Percentiles rank a stretch among this genome's conserved stretches.
These are phyloP conservation scores for Sceloporus tristichus DNA, from an alignment of 2,113 vertebrate genomes.

Conservation along the genomic window DNA sequence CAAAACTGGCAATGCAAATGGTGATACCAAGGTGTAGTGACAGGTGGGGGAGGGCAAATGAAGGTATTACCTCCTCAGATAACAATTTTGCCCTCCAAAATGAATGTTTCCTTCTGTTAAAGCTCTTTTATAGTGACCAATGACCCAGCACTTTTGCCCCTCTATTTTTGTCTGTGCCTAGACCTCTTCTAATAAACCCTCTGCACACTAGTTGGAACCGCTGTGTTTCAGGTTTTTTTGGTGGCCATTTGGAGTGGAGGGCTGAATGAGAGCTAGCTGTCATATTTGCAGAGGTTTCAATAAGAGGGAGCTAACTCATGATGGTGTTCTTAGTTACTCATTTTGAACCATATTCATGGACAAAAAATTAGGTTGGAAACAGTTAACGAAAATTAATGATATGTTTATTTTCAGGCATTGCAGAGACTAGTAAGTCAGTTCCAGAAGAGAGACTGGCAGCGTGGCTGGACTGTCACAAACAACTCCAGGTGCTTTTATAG, in stretches of 20 bases:
- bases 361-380: not conserved
- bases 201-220: not conserved
- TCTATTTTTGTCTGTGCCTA: too few relatives aligned
- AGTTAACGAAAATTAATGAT: not conserved
- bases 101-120: too few relatives aligned
- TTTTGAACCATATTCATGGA: not conserved
- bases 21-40: not conserved
- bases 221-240: not conserved
- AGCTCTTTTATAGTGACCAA: not conserved
- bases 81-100: too few relatives aligned
- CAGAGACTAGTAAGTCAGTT: slow-evolving; percentile 88
- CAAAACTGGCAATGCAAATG: not conserved
- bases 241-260: not conserved
- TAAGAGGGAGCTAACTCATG: not conserved
- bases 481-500: slow-evolving; percentile 70
- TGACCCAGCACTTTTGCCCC: not conserved
- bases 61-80: too few relatives aligned
- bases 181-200: too few relatives aligned
- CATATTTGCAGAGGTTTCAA: not conserved
- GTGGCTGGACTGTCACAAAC: slow-evolving; percentile 76
- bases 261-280: not conserved
- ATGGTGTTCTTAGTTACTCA: not conserved
- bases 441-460: slow-evolving; percentile 88
- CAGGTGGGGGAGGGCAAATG: not conserved
- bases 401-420: slow-evolving; percentile 77